A percentile compares a stretch with the other conserved stretches of the same genome.
phyloP scores from a whole-genome alignment of 2,888 invertebrate genomes.

The Drosophila birchii region DNA sequence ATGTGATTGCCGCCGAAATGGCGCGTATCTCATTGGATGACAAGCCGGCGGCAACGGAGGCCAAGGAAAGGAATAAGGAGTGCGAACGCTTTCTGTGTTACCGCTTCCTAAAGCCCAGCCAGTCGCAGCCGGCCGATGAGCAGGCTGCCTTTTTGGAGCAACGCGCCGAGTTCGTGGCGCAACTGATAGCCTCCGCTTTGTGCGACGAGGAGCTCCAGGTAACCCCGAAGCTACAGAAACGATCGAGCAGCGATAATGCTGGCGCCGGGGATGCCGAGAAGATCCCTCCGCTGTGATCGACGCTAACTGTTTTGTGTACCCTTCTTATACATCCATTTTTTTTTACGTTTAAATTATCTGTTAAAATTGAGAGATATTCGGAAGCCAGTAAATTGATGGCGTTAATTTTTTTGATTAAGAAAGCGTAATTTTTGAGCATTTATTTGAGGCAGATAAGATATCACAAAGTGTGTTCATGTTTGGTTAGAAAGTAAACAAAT shows the following conservation, averaged over 20 bases:
- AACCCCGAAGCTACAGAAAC: not conserved
- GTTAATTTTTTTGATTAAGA: not conserved
- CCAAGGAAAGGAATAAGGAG: slow-evolving; percentile 40
- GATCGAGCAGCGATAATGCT: slow-evolving; percentile 35
- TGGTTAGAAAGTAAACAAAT: not conserved
- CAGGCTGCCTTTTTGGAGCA: slow-evolving; percentile 46
- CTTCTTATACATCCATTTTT: slow-evolving; percentile 13
- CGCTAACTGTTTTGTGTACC: slow-evolving; percentile 16
- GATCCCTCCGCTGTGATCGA: slow-evolving; percentile 11
- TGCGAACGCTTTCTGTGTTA: slow-evolving; percentile 58
- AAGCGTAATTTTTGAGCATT: not conserved
- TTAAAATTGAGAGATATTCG: slow-evolving; percentile 3
- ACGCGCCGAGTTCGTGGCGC: slow-evolving; percentile 67
- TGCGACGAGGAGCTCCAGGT: slow-evolving; percentile 56
- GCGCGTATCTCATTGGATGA: slow-evolving; percentile 46
- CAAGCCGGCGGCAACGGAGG: slow-evolving; percentile 26
- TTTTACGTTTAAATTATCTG: slow-evolving; percentile 31
- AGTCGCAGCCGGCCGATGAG: slow-evolving; percentile 19
- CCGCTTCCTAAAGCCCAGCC: slow-evolving; percentile 33
- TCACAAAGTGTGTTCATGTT: not conserved
- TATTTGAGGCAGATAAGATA: not conserved
- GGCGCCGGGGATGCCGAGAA: slow-evolving; percentile 63
- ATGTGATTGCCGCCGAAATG: slow-evolving; percentile 7
- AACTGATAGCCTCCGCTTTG: slow-evolving; percentile 60
- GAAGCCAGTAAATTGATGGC: slow-evolving; percentile 22